These are phyloP conservation scores for Ctenosaura bakeri DNA, from an alignment of 2,797 vertebrate genomes.

Conservation along the genomic window DNA sequence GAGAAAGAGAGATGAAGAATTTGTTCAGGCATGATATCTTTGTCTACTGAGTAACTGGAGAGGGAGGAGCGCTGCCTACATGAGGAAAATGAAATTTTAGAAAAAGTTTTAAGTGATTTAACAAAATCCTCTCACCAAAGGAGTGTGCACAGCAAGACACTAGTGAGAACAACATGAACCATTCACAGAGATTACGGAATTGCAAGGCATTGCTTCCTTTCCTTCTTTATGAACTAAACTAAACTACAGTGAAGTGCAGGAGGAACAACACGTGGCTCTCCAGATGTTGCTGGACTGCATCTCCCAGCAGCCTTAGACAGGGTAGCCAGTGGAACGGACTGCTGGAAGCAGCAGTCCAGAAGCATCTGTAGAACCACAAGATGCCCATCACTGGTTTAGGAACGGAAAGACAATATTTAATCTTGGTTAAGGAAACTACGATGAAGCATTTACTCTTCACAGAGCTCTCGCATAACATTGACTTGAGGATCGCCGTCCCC, in stretches of 20 bases:
- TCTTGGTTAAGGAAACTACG: neutral
- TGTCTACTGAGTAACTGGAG: slow-evolving; percentile 80
- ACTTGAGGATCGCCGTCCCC: neutral
- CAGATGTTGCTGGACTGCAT: too few relatives aligned
- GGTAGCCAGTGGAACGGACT: too few relatives aligned
- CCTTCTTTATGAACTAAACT: neutral
- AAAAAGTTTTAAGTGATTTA: neutral
- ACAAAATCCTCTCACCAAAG: neutral
- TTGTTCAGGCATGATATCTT: slow-evolving; percentile 73
- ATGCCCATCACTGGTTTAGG: neutral
- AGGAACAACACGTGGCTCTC: too few relatives aligned
- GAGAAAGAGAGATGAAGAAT: slow-evolving; percentile 61
- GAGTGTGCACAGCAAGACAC: neutral
- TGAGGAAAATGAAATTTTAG: slow-evolving; percentile 81
- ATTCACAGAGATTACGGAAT: too few relatives aligned
- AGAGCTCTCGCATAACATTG: neutral
- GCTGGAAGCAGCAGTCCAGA: too few relatives aligned
- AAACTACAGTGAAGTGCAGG: neutral
- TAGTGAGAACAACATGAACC: neutral
- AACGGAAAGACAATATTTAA: neutral
- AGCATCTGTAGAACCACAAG: too few relatives aligned
- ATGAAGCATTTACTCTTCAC: neutral
- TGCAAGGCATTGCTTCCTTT: neutral
- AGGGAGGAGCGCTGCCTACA: slow-evolving; percentile 76
- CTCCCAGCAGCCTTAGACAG: too few relatives aligned